A percentile compares a stretch with the other conserved stretches of the same genome.
These are phyloP conservation scores for Saimiri boliviensis DNA, from an alignment of 2,113 vertebrate genomes.

Conservation along the genomic window DNA sequence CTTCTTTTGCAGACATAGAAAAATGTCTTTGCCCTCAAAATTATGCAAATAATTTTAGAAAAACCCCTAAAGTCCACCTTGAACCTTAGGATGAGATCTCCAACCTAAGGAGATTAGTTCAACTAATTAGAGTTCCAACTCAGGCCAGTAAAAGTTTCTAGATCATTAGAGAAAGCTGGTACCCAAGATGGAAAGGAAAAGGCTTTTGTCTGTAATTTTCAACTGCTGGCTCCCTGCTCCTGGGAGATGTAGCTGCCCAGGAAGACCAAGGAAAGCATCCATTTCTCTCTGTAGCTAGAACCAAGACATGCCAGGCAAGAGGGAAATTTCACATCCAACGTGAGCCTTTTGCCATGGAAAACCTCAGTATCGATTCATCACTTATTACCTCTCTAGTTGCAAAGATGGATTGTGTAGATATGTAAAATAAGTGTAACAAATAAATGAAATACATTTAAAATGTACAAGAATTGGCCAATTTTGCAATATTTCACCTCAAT, in stretches of 20 bases:
- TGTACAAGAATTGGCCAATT: slow-evolving; percentile 53
- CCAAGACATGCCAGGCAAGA: background rate
- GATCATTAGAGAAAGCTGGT: background rate
- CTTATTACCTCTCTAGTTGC: slow-evolving; percentile 46
- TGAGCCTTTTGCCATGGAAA: background rate
- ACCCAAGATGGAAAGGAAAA: background rate
- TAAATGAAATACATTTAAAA: slow-evolving; percentile 65
- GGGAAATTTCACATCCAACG: background rate
- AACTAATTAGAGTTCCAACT: background rate
- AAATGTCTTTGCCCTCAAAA: background rate
- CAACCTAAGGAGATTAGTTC: background rate
- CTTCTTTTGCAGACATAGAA: background rate
- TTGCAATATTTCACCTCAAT: slow-evolving; percentile 71
- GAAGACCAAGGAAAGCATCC: background rate
- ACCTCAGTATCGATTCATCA: slow-evolving; percentile 10
- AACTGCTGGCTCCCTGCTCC: background rate
- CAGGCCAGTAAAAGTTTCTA: background rate
- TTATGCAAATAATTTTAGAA: background rate
- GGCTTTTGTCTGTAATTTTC: background rate
- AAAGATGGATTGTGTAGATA: slow-evolving; percentile 63
- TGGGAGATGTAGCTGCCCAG: background rate
- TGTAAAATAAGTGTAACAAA: slow-evolving; percentile 65
- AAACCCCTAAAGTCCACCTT: background rate
- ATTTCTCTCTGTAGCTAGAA: background rate
- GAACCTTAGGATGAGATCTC: background rate